phyloP scores from a whole-genome alignment of 2,797 vertebrate genomes.

The Galagoides demidoff region DNA sequence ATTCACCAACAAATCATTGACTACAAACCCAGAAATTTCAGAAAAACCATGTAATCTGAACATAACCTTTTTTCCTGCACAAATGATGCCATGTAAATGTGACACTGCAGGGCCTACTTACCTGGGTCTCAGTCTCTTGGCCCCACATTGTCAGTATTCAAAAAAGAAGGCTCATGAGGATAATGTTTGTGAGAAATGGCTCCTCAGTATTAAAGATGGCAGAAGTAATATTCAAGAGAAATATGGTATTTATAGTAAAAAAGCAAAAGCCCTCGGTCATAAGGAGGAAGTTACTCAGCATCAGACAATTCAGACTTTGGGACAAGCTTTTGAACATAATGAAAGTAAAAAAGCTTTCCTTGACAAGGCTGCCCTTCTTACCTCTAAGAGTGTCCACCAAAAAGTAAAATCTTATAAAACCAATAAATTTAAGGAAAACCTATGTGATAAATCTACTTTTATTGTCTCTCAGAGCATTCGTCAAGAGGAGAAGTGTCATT shows the following conservation, averaged over 20 bases:
- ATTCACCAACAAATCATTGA: conserved; percentile 50
- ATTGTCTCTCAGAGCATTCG: conserved; percentile 37
- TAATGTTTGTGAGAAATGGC: background rate
- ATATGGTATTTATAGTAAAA: conserved; percentile 3
- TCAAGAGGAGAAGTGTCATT: background rate
- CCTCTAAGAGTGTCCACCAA: conserved; percentile 34
- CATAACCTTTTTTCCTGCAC: conserved; percentile 32
- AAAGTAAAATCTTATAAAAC: conserved; percentile 45
- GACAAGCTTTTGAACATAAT: conserved; percentile 21
- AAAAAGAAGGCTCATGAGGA: background rate
- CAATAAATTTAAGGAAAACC: background rate
- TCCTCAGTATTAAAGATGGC: background rate
- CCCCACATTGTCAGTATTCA: conserved; percentile 12
- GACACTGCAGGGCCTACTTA: background rate
- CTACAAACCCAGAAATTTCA: background rate
- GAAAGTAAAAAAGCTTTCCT: background rate
- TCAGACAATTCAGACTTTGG: conserved; percentile 4
- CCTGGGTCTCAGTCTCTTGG: background rate
- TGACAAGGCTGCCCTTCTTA: conserved; percentile 12
- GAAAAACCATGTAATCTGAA: conserved; percentile 2
- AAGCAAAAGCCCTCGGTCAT: background rate
- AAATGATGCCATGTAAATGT: background rate
- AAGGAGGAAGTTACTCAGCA: conserved; percentile 1
- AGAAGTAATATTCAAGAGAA: background rate
- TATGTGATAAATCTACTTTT: conserved; percentile 37